These are phyloP conservation scores for Sebastes iracundus DNA, from an alignment of 2,797 vertebrate genomes.

Conservation along the genomic window DNA sequence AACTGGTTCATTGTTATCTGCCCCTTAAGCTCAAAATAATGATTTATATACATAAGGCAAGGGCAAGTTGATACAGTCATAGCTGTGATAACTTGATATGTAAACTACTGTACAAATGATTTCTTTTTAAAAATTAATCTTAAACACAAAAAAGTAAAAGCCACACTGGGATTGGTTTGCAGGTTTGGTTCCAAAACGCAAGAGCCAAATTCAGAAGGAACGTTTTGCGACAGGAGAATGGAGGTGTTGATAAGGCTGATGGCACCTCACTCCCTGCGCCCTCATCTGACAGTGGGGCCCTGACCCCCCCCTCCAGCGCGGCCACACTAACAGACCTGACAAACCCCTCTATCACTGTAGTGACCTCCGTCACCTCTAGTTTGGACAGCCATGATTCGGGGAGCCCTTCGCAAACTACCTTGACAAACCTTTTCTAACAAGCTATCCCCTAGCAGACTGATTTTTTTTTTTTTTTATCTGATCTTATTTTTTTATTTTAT, in stretches of 20 bases:
- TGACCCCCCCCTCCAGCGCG: conserved; percentile 96
- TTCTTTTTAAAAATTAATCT: conserved; percentile 60
- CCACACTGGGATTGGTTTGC: conserved; percentile 99
- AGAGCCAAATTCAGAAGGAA: conserved; percentile 99
- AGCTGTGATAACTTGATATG: conserved; percentile 71
- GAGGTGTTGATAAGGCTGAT: conserved; percentile 99
- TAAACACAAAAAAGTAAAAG: conserved; percentile 89
- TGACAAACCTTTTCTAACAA: conserved; percentile 99
- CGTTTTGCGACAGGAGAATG: conserved; percentile 99
- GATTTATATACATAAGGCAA: conserved; percentile 44
- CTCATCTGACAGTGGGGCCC: conserved; percentile 97
- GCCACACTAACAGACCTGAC: conserved; percentile 99
- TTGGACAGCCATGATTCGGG: conserved; percentile 99
- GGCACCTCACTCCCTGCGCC: conserved; percentile 96
- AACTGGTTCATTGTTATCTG: conserved; percentile 61
- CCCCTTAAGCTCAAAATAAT: conserved; percentile 62
- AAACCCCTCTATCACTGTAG: conserved; percentile 99
- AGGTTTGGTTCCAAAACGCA: conserved; percentile 99
- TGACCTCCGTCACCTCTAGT: conserved; percentile 98
- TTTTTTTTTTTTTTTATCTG: conserved; percentile 63
- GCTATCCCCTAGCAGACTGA: conserved; percentile 74
- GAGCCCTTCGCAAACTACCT: conserved; percentile 99
- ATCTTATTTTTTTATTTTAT: conserved; percentile 63
- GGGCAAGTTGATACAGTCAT: conserved; percentile 50
- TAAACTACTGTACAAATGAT: conserved; percentile 68